Conservation (phyloP, 2,113 vertebrate species). For the Nycticryphes semicollaris region DNA sequence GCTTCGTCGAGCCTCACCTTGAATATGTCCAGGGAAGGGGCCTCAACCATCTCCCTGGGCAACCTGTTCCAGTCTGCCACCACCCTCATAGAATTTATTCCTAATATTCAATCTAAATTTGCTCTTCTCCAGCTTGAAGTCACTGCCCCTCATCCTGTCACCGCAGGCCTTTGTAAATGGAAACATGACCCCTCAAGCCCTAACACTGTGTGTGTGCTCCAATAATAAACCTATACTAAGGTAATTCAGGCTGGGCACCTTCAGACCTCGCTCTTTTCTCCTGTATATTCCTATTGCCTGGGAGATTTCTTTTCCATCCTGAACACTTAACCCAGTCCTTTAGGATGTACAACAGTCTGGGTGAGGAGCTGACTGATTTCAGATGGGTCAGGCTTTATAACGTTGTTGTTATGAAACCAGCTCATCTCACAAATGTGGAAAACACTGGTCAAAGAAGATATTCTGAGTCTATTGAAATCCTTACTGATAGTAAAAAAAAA, state of each 20-base stretch:
- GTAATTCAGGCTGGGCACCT: not conserved
- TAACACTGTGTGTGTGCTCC: accelerated
- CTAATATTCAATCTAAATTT: too few species aligned
- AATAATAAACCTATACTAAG: not conserved
- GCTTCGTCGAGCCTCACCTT: too few species aligned
- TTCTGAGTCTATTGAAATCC: not conserved
- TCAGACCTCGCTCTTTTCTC: not conserved
- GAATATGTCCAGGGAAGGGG: too few species aligned
- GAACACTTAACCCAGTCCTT: not conserved
- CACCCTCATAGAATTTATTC: too few species aligned
- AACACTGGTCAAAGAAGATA: not conserved
- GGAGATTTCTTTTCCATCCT: not conserved
- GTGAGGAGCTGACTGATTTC: not conserved
- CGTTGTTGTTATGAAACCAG: not conserved
- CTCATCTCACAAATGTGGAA: not conserved
- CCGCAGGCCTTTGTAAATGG: too few species aligned
- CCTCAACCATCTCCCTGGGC: too few species aligned
- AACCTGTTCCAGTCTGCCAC: too few species aligned
- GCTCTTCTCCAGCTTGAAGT: too few species aligned
- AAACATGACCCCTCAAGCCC: not conserved
- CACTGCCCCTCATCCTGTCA: too few species aligned
- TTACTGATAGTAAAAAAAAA: not conserved
- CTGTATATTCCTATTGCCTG: not conserved
- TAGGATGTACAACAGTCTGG: not conserved
- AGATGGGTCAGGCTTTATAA: not conserved